Evolutionary conservation across 2,888 invertebrate species (phyloP), one percentile per base, ranked within the genome.

Genomic region (Pycnomerus fuliginosus): DNA sequence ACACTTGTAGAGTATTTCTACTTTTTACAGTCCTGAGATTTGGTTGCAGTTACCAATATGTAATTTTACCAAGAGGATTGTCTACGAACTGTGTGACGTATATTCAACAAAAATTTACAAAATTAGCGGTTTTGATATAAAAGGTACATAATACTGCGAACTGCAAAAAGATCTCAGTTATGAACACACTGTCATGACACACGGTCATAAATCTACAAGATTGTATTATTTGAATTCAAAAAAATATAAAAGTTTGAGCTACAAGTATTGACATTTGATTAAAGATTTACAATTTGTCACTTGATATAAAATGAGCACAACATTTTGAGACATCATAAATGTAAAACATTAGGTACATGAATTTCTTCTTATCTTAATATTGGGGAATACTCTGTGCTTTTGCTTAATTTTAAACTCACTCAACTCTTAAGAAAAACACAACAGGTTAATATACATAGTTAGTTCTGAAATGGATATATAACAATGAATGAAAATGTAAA

Each of bases 251-350:
- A 65, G 62, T 65, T 65, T 70, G 70, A 71, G 70, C 70, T 70
- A 70, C 64, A 63, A 64, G 61, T 72, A 71, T 72, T 72, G 71
- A 71, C 72, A 71, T 71, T 25, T 63, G 65, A 67, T 69, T 65
- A 62, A 64, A 62, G 57, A 55, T 63, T 59, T 56, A 58, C 53
- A 56, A 33, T 22, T 20, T 27, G 16, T 22, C 22, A 25, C 34
- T 57, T 62, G 62, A 66, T 68, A 69, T 66, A 68, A 67, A 69
- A 70, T 67, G 65, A 66, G 66, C 66, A 65, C 64, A 64, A 61
- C 58, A 59, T 60, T 54, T 61, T 61, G 58, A 63, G 59, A 63
- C 55, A 58, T 54, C 50, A 55, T 58, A 56, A 58, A 55, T 55
- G 56, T 57, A 57, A 57, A 59, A 56, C 56, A 59, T 57, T 51